Evolutionary conservation across 23 tunicate species (phyloP).

Genomic region (Ascidia mentula): DNA sequence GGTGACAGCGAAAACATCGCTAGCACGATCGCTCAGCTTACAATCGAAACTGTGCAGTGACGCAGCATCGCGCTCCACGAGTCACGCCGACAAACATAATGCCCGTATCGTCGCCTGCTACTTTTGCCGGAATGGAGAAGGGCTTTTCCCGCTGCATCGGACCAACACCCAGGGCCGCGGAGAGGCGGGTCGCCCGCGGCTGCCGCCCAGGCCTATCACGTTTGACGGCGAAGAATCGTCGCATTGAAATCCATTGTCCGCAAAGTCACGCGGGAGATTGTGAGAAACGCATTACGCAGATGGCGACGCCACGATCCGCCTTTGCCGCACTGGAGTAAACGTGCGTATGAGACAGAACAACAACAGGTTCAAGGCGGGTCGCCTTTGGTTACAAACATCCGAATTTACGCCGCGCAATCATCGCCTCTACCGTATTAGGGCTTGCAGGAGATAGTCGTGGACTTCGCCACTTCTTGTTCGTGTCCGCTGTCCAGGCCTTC

Average conservation of each 20-base stretch:
- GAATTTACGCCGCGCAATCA: neutral
- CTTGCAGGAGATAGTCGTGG: too few species aligned
- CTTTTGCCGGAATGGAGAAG: neutral
- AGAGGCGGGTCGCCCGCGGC: neutral
- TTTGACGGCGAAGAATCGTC: neutral
- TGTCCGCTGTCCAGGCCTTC: too few species aligned
- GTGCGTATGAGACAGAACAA: neutral
- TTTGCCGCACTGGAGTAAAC: neutral
- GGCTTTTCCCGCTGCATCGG: too few species aligned
- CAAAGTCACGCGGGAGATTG: neutral
- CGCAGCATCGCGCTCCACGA: neutral
- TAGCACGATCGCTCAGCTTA: too few species aligned
- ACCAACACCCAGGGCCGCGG: neutral
- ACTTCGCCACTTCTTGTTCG: too few species aligned
- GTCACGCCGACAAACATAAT: neutral
- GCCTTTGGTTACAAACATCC: neutral
- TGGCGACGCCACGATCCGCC: neutral
- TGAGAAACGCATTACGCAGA: conserved; percentile 2
- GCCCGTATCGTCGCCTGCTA: neutral
- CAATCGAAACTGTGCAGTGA: neutral
- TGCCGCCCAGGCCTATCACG: neutral
- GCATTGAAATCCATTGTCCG: neutral
- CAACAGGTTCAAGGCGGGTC: neutral
- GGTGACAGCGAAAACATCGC: neutral
- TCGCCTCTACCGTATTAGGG: neutral